These are phyloP conservation scores for Urocyon cinereoargenteus DNA, from an alignment of 2,797 vertebrate genomes.

Conservation along the genomic window DNA sequence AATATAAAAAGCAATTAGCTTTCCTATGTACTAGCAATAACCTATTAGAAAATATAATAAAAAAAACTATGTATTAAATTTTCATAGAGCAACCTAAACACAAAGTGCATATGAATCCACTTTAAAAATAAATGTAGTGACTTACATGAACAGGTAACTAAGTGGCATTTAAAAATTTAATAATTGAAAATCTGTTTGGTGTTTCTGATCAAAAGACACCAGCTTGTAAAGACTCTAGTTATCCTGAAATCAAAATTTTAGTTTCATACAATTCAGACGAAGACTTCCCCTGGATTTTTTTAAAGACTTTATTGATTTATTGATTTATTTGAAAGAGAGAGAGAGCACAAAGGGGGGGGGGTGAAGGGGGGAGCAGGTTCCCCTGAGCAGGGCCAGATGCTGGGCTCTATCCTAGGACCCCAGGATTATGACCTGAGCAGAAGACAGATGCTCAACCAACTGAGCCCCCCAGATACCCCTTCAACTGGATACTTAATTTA, in stretches of 20 bases:
- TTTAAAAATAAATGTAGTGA: neutral
- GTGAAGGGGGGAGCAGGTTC: too few relatives aligned
- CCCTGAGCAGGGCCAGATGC: too few relatives aligned
- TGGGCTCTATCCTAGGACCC: too few relatives aligned
- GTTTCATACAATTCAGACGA: neutral
- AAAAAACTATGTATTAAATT: conserved; percentile 27
- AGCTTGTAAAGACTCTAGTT: neutral
- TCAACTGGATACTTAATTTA: neutral
- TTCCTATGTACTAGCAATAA: conserved; percentile 25
- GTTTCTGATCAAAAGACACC: neutral
- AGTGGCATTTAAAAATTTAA: conserved; percentile 26
- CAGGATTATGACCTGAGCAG: too few relatives aligned
- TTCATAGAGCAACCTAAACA: conserved; percentile 12
- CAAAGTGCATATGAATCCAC: neutral
- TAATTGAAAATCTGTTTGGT: neutral
- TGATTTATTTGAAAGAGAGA: too few relatives aligned
- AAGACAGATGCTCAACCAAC: too few relatives aligned
- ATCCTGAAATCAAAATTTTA: neutral
- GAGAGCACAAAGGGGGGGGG: too few relatives aligned
- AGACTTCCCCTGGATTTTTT: neutral
- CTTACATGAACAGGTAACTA: neutral
- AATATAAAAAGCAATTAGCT: conserved; percentile 54
- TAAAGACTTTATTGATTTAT: too few relatives aligned
- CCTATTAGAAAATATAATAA: conserved; percentile 59
- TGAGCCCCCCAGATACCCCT: too few relatives aligned